Conservation (phyloP, 2,113 vertebrate genomes). For the Acanthochromis polyacanthus region DNA sequence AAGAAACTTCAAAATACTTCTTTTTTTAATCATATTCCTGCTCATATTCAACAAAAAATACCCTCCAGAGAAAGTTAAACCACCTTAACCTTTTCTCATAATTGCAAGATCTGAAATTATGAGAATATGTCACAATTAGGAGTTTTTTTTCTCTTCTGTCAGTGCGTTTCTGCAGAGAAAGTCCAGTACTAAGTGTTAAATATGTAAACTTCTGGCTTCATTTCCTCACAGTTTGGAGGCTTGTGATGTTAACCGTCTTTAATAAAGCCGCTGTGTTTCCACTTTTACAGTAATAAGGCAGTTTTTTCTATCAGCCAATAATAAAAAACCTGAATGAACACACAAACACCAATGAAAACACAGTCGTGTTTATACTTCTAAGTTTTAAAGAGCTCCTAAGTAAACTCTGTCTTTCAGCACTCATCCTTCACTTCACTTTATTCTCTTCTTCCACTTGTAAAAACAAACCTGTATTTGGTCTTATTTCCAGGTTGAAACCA, state of each 20-base stretch:
- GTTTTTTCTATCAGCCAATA: conserved; percentile 53
- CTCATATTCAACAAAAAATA: not conserved
- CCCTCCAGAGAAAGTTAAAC: not conserved
- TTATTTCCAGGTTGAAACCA: conserved; percentile 25
- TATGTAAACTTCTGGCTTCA: not conserved
- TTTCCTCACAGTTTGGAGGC: not conserved
- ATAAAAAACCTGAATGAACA: conserved; percentile 47
- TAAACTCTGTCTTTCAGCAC: conserved; percentile 32
- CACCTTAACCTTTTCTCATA: not conserved
- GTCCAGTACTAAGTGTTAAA: not conserved
- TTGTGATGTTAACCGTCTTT: too few species aligned
- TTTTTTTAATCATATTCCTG: too few species aligned
- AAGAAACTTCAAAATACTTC: too few species aligned
- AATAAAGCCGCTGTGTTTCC: conserved; percentile 38
- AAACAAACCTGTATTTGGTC: conserved; percentile 18
- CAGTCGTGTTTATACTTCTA: conserved; percentile 31
- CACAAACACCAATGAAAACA: conserved; percentile 46
- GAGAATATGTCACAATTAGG: not conserved
- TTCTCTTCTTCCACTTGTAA: conserved; percentile 25
- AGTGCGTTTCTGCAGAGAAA: not conserved
- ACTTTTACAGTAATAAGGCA: conserved; percentile 37
- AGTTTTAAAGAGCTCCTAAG: conserved; percentile 1
- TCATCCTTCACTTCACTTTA: conserved; percentile 43
- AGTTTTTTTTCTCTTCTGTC: not conserved
- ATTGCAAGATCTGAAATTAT: not conserved